A percentile compares a stretch with the other conserved stretches of the same genome.
Evolutionary conservation across 2,888 invertebrate species (phyloP).

Genomic region (Cheilosia pagana): DNA sequence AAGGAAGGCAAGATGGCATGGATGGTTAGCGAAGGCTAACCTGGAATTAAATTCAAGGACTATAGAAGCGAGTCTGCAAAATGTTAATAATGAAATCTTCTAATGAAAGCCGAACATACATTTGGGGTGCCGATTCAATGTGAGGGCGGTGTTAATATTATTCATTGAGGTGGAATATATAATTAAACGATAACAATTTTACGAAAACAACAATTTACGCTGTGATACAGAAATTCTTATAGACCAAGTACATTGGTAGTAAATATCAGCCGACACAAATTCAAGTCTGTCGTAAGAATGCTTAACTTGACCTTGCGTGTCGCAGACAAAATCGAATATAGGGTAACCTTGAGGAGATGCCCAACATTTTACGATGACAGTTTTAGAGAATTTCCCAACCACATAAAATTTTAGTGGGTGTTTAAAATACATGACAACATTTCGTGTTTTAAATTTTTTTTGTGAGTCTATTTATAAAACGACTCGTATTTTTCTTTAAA

Average conservation of each 20-base stretch:
- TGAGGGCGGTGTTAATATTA: constrained; percentile 29
- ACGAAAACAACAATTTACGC: neutral
- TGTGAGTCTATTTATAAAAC: constrained; percentile 14
- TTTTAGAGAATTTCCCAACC: constrained; percentile 18
- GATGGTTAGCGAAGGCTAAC: constrained; percentile 61
- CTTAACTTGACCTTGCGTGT: constrained; percentile 39
- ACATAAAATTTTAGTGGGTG: constrained; percentile 27
- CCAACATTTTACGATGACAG: neutral
- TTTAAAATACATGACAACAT: neutral
- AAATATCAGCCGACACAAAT: neutral
- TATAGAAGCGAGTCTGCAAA: constrained; percentile 44
- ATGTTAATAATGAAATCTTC: constrained; percentile 61
- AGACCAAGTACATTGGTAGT: neutral
- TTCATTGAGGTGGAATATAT: constrained; percentile 49
- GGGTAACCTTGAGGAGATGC: constrained; percentile 46
- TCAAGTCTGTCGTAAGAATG: neutral
- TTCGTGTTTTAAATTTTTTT: neutral
- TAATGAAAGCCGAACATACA: constrained; percentile 52
- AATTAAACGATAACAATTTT: constrained; percentile 7
- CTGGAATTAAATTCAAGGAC: constrained; percentile 56
- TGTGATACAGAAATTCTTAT: neutral
- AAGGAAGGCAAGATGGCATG: constrained; percentile 13
- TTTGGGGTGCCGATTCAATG: neutral
- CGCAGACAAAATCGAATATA: constrained; percentile 26
- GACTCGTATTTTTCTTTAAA: neutral